phyloP scores from a whole-genome alignment of 2,113 vertebrate genomes.

The Girardinichthys multiradiatus region DNA sequence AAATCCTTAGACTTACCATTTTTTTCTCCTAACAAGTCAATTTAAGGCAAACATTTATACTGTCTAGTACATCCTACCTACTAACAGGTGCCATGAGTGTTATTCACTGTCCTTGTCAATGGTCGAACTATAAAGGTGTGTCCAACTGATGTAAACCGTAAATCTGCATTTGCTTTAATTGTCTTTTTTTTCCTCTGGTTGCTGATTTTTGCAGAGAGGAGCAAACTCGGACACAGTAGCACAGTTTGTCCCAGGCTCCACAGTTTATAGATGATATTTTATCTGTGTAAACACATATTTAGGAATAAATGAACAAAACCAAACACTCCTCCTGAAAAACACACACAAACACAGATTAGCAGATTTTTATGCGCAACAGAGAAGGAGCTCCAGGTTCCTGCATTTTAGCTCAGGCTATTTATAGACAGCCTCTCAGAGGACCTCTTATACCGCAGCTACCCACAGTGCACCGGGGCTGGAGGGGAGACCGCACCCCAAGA shows the following conservation, averaged over 20 bases:
- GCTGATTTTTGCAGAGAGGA: no score
- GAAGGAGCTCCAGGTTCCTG: slow-evolving; percentile 57
- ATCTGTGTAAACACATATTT: slow-evolving; percentile 54
- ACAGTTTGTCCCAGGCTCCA: slow-evolving; percentile 22
- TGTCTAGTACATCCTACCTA: no score
- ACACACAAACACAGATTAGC: slow-evolving; percentile 23
- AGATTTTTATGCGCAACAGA: slow-evolving; percentile 60
- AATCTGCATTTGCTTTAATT: neutral
- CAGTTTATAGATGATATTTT: slow-evolving; percentile 34
- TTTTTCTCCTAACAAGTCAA: no score
- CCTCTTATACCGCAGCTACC: slow-evolving; percentile 80
- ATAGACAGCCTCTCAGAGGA: slow-evolving; percentile 75
- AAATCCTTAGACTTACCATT: no score
- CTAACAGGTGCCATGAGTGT: no score
- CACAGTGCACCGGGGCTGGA: slow-evolving; percentile 74
- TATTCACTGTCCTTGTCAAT: no score
- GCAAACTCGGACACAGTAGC: neutral
- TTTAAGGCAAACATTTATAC: no score
- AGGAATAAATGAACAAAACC: slow-evolving; percentile 50
- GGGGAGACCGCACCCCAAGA: slow-evolving; percentile 70
- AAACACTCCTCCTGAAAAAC: slow-evolving; percentile 10
- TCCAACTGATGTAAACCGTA: no score
- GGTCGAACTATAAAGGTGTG: no score
- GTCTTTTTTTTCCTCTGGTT: neutral
- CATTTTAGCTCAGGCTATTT: slow-evolving; percentile 79